These are phyloP conservation scores for Leptodactylus fuscus DNA, from an alignment of 2,113 vertebrate genomes.

Conservation along the genomic window DNA sequence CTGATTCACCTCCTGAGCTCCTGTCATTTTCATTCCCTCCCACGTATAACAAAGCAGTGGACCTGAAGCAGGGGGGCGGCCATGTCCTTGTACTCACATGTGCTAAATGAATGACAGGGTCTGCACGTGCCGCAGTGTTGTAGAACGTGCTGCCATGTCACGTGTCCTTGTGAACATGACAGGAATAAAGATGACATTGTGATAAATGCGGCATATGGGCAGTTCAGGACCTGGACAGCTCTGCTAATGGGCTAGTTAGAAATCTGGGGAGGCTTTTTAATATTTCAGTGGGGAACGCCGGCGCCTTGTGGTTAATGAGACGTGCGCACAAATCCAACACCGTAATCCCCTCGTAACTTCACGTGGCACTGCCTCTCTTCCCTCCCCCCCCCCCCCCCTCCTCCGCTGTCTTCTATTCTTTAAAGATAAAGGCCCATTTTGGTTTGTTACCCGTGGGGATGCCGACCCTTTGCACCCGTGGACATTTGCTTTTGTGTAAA, in stretches of 20 bases:
- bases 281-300: not conserved
- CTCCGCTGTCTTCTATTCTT: no score
- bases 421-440: not conserved
- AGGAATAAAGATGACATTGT: not conserved
- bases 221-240: not conserved
- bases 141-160: not conserved
- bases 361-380: not conserved
- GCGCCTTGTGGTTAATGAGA: not conserved
- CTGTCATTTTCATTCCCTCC: not conserved
- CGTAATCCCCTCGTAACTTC: not conserved
- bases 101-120: not conserved
- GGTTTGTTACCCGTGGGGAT: no score
- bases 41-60: no score
- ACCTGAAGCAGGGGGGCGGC: no score
- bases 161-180: not conserved
- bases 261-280: not conserved
- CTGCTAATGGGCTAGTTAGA: conserved; percentile 14
- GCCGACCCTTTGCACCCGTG: no score
- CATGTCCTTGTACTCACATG: not conserved
- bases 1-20: not conserved
- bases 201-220: not conserved
- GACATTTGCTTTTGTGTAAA: no score
- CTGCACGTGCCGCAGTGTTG: not conserved
- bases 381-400: no score
- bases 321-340: not conserved